Evolutionary conservation across 2,888 invertebrate species (phyloP).

Genomic region (Saturnia pavonia): DNA sequence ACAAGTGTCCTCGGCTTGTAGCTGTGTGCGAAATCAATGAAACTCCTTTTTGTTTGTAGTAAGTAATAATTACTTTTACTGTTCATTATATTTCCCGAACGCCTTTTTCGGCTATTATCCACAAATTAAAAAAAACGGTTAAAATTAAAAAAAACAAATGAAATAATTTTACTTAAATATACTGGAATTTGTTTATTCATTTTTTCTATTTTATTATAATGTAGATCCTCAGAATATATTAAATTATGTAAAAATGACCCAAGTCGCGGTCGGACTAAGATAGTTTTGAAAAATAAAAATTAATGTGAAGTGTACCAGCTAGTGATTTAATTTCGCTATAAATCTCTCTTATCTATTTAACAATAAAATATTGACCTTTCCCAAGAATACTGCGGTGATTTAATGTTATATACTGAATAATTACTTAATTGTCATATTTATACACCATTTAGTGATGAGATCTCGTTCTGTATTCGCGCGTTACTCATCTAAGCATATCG

Average conservation of each 20-base stretch:
- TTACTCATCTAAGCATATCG: neutral
- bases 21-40: neutral
- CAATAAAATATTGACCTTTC: constrained; percentile 7
- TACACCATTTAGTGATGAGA: neutral
- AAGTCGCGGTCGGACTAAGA: too few relatives aligned
- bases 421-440: constrained; percentile 2
- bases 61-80: too few relatives aligned
- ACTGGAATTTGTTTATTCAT: too few relatives aligned
- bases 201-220: too few relatives aligned
- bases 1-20: neutral
- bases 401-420: constrained; percentile 5
- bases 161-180: too few relatives aligned
- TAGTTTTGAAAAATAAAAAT: neutral
- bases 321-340: neutral
- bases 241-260: too few relatives aligned
- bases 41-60: neutral
- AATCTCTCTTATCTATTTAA: constrained; percentile 1
- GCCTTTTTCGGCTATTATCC: neutral
- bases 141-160: too few relatives aligned
- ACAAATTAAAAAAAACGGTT: neutral
- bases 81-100: too few relatives aligned
- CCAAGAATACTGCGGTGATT: neutral
- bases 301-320: neutral
- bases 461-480: neutral
- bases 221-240: too few relatives aligned